phyloP scores from a whole-genome alignment of 2,888 invertebrate genomes.

The Sarcophaga variegata region DNA sequence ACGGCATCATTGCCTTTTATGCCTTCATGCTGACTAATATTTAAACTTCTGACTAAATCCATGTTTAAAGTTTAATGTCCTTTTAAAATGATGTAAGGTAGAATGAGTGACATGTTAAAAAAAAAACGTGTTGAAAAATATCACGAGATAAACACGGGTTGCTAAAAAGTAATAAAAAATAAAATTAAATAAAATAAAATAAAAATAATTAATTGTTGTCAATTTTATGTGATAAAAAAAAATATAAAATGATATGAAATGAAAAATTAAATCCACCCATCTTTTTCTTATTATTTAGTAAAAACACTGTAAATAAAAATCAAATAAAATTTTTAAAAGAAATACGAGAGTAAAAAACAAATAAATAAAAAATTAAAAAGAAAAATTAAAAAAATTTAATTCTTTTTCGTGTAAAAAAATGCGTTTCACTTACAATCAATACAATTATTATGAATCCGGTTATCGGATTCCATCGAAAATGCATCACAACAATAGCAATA shows the following conservation, averaged over 20 bases:
- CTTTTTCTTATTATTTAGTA: too few relatives aligned
- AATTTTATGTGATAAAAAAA: conserved; percentile 68
- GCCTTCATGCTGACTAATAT: too few relatives aligned
- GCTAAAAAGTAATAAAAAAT: conserved; percentile 40
- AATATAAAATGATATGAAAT: conserved; percentile 16
- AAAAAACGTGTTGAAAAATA: background rate
- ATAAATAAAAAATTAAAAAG: conserved; percentile 34
- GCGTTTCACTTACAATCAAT: conserved; percentile 82
- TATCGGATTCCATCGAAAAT: conserved; percentile 81
- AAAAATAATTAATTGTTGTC: background rate
- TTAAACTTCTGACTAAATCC: too few relatives aligned
- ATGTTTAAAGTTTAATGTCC: too few relatives aligned
- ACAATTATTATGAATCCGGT: conserved; percentile 80
- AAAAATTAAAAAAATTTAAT: conserved; percentile 7
- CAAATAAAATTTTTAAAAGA: background rate
- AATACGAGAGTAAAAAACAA: conserved; percentile 14
- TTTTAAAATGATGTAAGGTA: too few relatives aligned
- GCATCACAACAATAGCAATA: conserved; percentile 75
- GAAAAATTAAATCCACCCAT: too few relatives aligned
- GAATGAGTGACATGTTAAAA: too few relatives aligned
- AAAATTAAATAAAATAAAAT: background rate
- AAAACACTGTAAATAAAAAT: too few relatives aligned
- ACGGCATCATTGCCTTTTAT: too few relatives aligned
- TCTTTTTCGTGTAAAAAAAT: conserved; percentile 71
- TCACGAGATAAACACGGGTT: conserved; percentile 37